phyloP scores from a whole-genome alignment of 2,113 vertebrate species.

The Patagioenas fasciata region DNA sequence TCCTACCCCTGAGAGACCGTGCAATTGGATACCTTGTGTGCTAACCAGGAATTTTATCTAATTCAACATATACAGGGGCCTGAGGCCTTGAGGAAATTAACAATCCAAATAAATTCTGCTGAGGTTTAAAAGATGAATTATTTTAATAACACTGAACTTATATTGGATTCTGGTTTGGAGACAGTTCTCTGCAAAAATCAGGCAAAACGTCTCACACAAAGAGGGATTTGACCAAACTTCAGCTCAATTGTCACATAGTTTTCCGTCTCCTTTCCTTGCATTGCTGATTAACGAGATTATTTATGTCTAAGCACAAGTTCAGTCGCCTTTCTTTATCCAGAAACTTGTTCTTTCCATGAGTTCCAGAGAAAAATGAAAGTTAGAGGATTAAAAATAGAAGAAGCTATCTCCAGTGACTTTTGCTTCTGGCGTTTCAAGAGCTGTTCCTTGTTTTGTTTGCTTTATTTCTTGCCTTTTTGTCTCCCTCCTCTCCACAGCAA shows the following conservation, averaged over 20 bases:
- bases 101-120: constrained; percentile 44
- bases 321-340: not conserved
- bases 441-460: constrained; percentile 25
- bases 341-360: not conserved
- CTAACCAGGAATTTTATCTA: constrained; percentile 30
- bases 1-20: not conserved
- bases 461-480: constrained; percentile 9
- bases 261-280: not conserved
- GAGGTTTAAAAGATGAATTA: constrained; percentile 14
- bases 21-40: not conserved
- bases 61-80: not conserved
- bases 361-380: not conserved
- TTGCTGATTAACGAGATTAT: not conserved
- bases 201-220: not conserved
- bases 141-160: not conserved
- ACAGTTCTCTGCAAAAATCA: not conserved
- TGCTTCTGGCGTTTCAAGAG: constrained; percentile 22
- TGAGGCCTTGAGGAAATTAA: constrained; percentile 19
- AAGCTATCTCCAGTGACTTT: not conserved
- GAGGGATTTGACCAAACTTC: not conserved
- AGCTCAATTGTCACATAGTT: not conserved
- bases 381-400: constrained; percentile 20
- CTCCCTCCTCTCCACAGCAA: not conserved
- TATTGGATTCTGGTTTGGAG: not conserved
- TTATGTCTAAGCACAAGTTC: constrained; percentile 9